Evolutionary conservation across 2,113 vertebrate species (phyloP), one percentile per base, ranked within the genome.

Genomic region (Rhizomys pruinosus): DNA sequence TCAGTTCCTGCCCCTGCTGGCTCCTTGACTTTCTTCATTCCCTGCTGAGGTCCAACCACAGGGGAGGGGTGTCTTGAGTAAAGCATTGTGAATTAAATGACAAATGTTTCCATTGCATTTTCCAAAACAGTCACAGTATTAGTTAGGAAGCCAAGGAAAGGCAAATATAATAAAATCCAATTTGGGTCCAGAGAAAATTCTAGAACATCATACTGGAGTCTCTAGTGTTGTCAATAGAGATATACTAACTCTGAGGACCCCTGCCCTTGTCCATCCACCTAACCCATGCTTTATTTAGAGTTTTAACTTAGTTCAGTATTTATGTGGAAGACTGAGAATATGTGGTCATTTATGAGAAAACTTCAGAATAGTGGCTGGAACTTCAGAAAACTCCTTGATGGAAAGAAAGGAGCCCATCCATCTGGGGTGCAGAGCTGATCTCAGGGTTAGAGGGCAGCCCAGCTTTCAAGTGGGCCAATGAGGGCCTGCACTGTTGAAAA

Each of bases 391-490:
- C 8, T 64, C 72, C 68, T 34, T 34, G 73, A 89, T 34, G 91
- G 27, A 32, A n/a, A 73, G 42, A 20, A 20, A 47, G 34, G 80
- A 27, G 11, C 3, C n/a, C 1, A 0, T 19, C 29, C 57, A n/a
- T 37, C 73, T 44, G 59, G 1, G 44, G 11, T 3, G 39, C 17
- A 3, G 15, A 10, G 9, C 42, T 0, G 0, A n/a, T 0, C 32
- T 29, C 9, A 1, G 59, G 78, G 63, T 44, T 10, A 7, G 1
- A 19, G n/a, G n/a, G n/a, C 3, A 42, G 55, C 5, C 19, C 3
- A 27, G 61, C 7, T 0, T 3, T 1, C 1, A 2, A 5, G 1
- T 15, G 59, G 32, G 13, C 10, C 15, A 57, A 2, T n/a, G 4
- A 0, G 74, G 2, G 32, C 13, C 25, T 29, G 42, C 8, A 7